A percentile compares a stretch with the other conserved stretches of the same genome.
Conservation (phyloP, 1,140 invertebrate genomes). For the Drosophila funebris region DNA sequence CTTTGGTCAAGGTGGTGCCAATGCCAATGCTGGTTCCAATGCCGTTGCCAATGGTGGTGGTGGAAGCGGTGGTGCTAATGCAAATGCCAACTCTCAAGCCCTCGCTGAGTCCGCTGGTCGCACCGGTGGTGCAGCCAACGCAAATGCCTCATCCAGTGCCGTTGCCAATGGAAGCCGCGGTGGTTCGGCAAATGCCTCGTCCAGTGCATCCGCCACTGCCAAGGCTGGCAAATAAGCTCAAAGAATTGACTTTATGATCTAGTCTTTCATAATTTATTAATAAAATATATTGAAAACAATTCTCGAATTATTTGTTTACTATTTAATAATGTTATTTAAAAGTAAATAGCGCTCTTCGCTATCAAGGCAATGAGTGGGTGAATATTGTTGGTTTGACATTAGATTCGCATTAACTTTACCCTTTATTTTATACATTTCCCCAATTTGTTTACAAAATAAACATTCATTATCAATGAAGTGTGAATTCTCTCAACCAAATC, state of each 20-base stretch:
- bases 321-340: not conserved
- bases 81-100: too few species aligned
- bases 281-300: slow-evolving; percentile 34
- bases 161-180: not conserved
- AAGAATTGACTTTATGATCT: slow-evolving; percentile 14
- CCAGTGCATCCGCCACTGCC: not conserved
- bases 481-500: slow-evolving; percentile 7
- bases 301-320: not conserved
- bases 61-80: not conserved
- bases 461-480: slow-evolving; percentile 22
- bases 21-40: slow-evolving; percentile 29
- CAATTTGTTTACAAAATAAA: not conserved
- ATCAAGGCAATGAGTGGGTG: not conserved
- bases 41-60: not conserved
- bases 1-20: slow-evolving; percentile 20
- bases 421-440: not conserved
- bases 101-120: too few species aligned
- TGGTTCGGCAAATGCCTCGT: slow-evolving; percentile 2
- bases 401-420: not conserved
- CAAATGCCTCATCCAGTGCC: slow-evolving; percentile 19
- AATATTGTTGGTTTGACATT: not conserved
- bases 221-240: slow-evolving; percentile 17
- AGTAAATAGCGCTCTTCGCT: not conserved
- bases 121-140: not conserved
- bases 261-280: slow-evolving; percentile 50